Evolutionary conservation across 2,797 vertebrate species (phyloP).

Genomic region (Pachyuromys duprasi): DNA sequence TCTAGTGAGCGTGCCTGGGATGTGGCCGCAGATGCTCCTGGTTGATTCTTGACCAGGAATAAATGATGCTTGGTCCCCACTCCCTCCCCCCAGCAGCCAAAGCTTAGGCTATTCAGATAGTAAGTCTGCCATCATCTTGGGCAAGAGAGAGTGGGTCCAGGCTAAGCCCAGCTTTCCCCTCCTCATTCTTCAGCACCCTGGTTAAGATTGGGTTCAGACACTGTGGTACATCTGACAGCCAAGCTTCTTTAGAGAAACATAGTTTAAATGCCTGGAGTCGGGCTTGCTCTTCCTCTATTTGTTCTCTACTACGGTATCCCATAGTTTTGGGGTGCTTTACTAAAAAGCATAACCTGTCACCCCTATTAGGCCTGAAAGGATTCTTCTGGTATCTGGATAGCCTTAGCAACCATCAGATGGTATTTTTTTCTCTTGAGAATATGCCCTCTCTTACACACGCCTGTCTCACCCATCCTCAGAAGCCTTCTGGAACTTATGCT

Average conservation of each 20-base stretch:
- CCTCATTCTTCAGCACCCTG: background rate
- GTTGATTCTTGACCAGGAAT: constrained; percentile 49
- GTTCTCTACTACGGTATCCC: background rate
- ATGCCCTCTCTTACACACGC: background rate
- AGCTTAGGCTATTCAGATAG: constrained; percentile 28
- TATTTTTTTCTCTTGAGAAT: background rate
- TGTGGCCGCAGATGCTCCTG: constrained; percentile 60
- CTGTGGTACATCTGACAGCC: constrained; percentile 31
- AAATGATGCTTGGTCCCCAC: constrained; percentile 58
- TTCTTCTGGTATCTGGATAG: constrained; percentile 28
- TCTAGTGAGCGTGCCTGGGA: constrained; percentile 68
- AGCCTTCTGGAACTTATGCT: background rate
- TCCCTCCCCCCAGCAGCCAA: background rate
- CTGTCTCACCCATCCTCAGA: background rate
- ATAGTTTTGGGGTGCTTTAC: background rate
- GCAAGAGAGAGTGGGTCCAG: background rate
- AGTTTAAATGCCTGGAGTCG: constrained; percentile 10
- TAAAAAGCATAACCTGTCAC: background rate
- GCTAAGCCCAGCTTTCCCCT: background rate
- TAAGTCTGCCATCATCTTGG: constrained; percentile 11
- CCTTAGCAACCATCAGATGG: background rate
- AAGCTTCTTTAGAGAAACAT: constrained; percentile 12
- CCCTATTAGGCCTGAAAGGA: background rate
- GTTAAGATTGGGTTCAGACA: background rate
- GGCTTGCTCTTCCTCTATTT: background rate